Percentiles rank a stretch among this genome's conserved stretches.
Conservation (phyloP, 2,113 vertebrate species). For the Catagonus wagneri region DNA sequence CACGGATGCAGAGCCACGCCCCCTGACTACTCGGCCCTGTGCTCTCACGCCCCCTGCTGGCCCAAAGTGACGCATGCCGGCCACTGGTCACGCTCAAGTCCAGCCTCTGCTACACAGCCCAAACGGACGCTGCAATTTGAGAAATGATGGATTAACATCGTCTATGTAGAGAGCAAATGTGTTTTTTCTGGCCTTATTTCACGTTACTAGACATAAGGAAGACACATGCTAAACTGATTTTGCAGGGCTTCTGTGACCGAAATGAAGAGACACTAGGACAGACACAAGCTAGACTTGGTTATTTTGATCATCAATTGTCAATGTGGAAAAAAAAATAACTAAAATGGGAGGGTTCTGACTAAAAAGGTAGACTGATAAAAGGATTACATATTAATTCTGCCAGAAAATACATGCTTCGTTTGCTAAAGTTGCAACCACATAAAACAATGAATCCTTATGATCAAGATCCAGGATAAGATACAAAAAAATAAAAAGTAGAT, state of each 20-base stretch:
- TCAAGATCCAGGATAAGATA: neutral
- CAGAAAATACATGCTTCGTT: neutral
- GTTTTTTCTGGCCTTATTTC: neutral
- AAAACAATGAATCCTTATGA: neutral
- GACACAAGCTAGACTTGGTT: neutral
- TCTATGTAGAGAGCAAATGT: neutral
- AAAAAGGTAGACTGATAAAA: neutral
- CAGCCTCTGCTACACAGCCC: neutral
- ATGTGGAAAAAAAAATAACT: neutral
- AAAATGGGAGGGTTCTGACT: neutral
- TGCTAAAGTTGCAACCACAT: neutral
- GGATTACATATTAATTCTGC: neutral
- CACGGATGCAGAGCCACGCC: conserved; percentile 68
- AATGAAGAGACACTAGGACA: neutral
- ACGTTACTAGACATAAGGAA: neutral
- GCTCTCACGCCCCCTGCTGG: conserved; percentile 61
- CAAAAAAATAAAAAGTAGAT: neutral
- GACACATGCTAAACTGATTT: neutral
- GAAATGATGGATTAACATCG: neutral
- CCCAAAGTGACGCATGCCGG: neutral
- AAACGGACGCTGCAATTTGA: neutral
- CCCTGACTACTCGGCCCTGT: fast-evolving
- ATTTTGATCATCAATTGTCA: neutral
- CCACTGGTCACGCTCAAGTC: neutral
- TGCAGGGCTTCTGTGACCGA: neutral